phyloP scores from a whole-genome alignment of 2,113 vertebrate genomes.

The Morone chrysops region DNA sequence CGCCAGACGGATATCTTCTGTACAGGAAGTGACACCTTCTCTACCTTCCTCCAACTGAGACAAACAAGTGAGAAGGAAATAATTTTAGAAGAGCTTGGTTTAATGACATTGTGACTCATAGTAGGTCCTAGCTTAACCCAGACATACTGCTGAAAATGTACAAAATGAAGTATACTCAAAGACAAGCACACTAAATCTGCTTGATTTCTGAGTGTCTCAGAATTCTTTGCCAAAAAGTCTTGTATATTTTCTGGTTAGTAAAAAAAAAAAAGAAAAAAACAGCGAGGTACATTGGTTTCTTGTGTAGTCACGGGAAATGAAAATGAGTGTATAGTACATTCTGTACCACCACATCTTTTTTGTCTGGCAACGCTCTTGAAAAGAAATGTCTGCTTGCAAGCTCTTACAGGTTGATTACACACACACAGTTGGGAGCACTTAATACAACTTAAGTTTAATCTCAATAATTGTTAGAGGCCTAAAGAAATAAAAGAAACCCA shows the following conservation, averaged over 20 bases:
- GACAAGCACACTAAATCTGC: not conserved
- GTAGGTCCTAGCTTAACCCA: not conserved
- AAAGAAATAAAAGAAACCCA: not conserved
- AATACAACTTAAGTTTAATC: constrained; percentile 6
- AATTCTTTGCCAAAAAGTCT: not conserved
- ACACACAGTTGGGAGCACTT: not conserved
- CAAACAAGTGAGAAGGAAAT: not conserved
- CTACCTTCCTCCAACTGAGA: not conserved
- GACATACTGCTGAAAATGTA: not conserved
- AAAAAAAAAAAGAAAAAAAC: not conserved
- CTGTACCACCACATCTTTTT: not conserved
- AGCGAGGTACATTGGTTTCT: not conserved
- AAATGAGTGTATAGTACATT: not conserved
- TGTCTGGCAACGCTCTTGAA: not conserved
- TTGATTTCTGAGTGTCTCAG: not conserved
- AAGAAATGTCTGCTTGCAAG: too few relatives aligned
- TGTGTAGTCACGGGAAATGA: not conserved
- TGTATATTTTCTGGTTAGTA: not conserved
- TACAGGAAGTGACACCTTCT: not conserved
- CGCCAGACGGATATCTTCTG: not conserved
- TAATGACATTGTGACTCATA: not conserved
- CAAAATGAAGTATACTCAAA: not conserved
- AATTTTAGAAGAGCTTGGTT: not conserved
- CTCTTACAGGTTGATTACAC: not conserved
- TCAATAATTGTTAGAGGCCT: not conserved